Conservation (phyloP, 1,140 invertebrate genomes). For the Cephus cinctus region DNA sequence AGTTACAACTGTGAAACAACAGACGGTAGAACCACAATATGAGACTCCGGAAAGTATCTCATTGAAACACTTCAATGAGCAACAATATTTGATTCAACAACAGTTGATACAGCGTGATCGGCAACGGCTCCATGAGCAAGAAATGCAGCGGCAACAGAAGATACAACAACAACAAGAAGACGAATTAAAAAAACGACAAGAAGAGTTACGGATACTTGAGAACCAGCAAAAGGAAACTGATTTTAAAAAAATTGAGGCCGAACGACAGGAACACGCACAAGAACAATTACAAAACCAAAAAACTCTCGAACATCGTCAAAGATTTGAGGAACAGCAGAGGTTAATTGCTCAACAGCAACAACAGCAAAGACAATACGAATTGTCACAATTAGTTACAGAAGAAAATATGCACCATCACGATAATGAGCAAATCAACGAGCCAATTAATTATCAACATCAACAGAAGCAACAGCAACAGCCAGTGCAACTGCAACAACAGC, state of each 20-base stretch:
- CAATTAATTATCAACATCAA: constrained; percentile 3
- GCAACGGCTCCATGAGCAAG: constrained; percentile 40
- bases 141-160: constrained; percentile 38
- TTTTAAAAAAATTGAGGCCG: neutral
- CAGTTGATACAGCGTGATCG: constrained; percentile 46
- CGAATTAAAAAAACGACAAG: constrained; percentile 38
- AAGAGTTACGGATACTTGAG: constrained; percentile 33
- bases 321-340: constrained; percentile 8
- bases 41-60: constrained; percentile 51
- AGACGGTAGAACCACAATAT: constrained; percentile 32
- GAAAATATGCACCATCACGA: neutral
- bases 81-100: constrained; percentile 47
- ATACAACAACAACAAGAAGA: constrained; percentile 40
- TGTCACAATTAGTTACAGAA: too few species aligned
- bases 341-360: neutral
- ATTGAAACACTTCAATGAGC: constrained; percentile 50
- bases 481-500: constrained; percentile 14
- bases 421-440: neutral
- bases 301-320: too few species aligned
- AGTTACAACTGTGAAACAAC: constrained; percentile 33
- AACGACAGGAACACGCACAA: neutral
- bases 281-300: constrained; percentile 16
- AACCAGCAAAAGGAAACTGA: constrained; percentile 30
- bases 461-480: neutral
- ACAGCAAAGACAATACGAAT: neutral